Evolutionary conservation across 2,797 vertebrate species (phyloP), one percentile per base, ranked within the genome.

Genomic region (Phoxinus dragarum): DNA sequence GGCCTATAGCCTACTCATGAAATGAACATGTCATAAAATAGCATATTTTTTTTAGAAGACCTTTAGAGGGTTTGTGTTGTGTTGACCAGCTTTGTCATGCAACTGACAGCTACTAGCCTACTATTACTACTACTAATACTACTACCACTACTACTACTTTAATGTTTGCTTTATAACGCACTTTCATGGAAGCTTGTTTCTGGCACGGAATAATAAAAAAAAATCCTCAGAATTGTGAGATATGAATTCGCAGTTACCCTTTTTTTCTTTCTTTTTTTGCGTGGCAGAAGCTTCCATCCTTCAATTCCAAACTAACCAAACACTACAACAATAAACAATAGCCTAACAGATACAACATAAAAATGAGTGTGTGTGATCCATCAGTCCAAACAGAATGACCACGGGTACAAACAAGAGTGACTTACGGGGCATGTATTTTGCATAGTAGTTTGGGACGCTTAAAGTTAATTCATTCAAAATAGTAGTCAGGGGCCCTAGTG

Each of bases 381-480:
- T 74, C 4, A 42, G 10, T 23, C 10, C 38, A 40, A 42, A 69
- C 19, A 47, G 42, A 49, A 74, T 74, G 9, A 16, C 2, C 7
- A 34, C 8, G 44, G 16, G 10, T 11, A 73, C 34, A 31, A 73
- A 19, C 42, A 47, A 73, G 7, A 49, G 27, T 49, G 72, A 34
- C 27, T 49, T 74, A n/a, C 12, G 0, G n/a, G 16, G 11, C 11
- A 0, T 73, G 27, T 31, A 16, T 59, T 77, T 38, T 27, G 27
- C 27, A 27, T 27, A 27, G 27, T 31, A 16, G 40, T 77, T 38
- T 76, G 1, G 34, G 12, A 40, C 17, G 54, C 75, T 77, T 77
- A 40, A 77, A 40, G 59, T 17, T 77, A 77, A 56, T 76, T 6
- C 38, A 59, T 59, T 77, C 38, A 76, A 56, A 77, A 59, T 77